Percentiles rank a stretch among this genome's conserved stretches.
These are phyloP conservation scores for Xyliphius kryptos DNA, from an alignment of 2,113 vertebrate species.

Conservation along the genomic window DNA sequence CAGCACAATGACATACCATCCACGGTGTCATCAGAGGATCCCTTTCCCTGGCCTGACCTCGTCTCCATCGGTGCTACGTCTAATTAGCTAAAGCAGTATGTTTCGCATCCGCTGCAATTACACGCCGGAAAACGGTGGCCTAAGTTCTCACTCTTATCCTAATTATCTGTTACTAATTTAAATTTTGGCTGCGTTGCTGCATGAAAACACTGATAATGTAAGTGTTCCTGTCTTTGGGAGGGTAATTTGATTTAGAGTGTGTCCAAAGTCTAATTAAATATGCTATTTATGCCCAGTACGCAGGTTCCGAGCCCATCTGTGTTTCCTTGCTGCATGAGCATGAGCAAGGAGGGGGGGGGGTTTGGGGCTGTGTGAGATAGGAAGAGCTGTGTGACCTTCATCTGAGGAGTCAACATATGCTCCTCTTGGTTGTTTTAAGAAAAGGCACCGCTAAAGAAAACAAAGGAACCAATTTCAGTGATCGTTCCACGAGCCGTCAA, in stretches of 20 bases:
- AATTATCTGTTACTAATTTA: conserved; percentile 84
- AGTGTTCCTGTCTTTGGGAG: conserved; percentile 79
- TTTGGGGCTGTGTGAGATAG: no score
- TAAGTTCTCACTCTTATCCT: conserved; percentile 73
- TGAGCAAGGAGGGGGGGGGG: conserved; percentile 35
- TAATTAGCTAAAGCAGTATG: conserved; percentile 70
- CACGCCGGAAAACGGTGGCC: conserved; percentile 61
- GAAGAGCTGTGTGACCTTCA: conserved; percentile 32
- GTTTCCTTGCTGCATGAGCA: conserved; percentile 61
- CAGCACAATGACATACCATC: conserved; percentile 2
- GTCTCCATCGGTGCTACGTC: conserved; percentile 60
- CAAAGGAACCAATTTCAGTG: no score
- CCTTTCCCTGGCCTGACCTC: conserved; percentile 30
- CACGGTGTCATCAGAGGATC: conserved; percentile 16
- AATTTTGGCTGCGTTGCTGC: conserved; percentile 75
- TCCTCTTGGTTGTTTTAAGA: no score
- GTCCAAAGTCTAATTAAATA: conserved; percentile 79
- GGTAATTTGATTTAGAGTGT: conserved; percentile 78
- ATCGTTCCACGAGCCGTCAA: background rate
- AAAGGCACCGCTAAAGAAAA: no score
- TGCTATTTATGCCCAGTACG: conserved; percentile 71
- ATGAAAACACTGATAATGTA: conserved; percentile 75
- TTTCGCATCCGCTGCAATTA: conserved; percentile 74
- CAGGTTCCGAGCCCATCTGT: conserved; percentile 72
- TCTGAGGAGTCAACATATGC: conserved; percentile 26